phyloP scores from a whole-genome alignment of 2,797 vertebrate genomes.

The Pangasius sanitwongsei region DNA sequence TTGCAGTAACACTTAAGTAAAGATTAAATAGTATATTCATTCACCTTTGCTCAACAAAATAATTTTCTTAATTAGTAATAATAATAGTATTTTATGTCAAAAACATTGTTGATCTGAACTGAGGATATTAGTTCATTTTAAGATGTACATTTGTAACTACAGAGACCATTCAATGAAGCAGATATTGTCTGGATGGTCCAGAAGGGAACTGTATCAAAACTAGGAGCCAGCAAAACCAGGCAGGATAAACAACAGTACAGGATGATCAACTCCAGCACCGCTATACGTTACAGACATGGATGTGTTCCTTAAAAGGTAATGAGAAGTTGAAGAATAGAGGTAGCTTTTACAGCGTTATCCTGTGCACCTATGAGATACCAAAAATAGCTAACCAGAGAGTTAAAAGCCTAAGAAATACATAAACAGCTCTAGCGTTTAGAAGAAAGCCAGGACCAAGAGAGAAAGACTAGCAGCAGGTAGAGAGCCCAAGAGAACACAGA shows the following conservation, averaged over 20 bases:
- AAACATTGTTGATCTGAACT: background rate
- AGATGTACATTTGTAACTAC: background rate
- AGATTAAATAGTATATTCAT: background rate
- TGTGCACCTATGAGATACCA: conserved; percentile 7
- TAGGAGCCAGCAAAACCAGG: background rate
- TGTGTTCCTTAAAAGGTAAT: conserved; percentile 8
- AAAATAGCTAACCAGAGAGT: background rate
- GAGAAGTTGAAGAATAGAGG: background rate
- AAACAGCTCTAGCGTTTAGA: conserved; percentile 14
- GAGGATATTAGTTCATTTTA: background rate
- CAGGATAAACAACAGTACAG: background rate
- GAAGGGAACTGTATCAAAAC: background rate
- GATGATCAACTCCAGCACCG: background rate
- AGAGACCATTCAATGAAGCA: background rate
- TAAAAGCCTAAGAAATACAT: conserved; percentile 2
- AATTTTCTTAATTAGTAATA: background rate
- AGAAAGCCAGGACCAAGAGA: conserved; percentile 5
- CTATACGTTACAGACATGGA: conserved; percentile 9
- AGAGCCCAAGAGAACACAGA: conserved; percentile 5
- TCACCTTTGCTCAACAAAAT: background rate
- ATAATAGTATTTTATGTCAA: background rate
- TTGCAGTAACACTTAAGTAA: background rate
- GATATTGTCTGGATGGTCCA: background rate
- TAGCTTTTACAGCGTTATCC: background rate
- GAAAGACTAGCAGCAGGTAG: background rate